phyloP scores from a whole-genome alignment of 2,888 invertebrate genomes.

The Cryptus viduatorius region DNA sequence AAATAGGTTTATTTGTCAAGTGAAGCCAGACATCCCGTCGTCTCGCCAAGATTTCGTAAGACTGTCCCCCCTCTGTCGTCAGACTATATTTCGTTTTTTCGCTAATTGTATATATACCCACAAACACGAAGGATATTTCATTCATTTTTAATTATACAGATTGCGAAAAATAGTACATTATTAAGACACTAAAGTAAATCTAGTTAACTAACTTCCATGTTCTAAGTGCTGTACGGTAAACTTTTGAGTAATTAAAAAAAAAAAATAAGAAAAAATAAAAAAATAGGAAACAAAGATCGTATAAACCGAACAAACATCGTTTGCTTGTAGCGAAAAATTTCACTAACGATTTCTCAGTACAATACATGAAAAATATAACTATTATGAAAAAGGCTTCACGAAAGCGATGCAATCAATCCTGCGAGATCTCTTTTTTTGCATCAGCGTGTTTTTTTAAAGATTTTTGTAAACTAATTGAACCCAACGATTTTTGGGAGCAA shows the following conservation, averaged over 20 bases:
- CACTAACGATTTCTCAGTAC: background rate
- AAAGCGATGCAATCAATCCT: conserved; percentile 15
- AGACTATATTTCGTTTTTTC: conserved; percentile 33
- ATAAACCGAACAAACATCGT: background rate
- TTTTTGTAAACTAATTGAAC: conserved; percentile 34
- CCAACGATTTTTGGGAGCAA: background rate
- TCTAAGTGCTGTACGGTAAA: conserved; percentile 20
- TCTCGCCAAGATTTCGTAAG: conserved; percentile 79
- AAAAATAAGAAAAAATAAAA: too few species aligned
- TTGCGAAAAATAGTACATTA: conserved; percentile 16
- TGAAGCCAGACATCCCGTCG: conserved; percentile 65
- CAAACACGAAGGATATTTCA: background rate
- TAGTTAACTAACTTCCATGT: conserved; percentile 49
- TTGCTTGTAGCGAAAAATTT: background rate
- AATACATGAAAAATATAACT: conserved; percentile 4
- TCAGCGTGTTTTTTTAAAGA: conserved; percentile 30
- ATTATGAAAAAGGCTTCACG: conserved; percentile 1
- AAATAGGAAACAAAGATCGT: background rate
- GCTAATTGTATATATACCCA: conserved; percentile 38
- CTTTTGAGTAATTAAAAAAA: background rate
- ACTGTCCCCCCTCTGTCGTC: conserved; percentile 74
- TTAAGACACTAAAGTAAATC: conserved; percentile 27
- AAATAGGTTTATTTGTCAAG: conserved; percentile 64
- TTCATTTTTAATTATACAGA: background rate
- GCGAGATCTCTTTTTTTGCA: conserved; percentile 8